Percentiles rank a stretch among this genome's conserved stretches.
phyloP scores from a whole-genome alignment of 2,113 vertebrate species.

The Elephas maximus region DNA sequence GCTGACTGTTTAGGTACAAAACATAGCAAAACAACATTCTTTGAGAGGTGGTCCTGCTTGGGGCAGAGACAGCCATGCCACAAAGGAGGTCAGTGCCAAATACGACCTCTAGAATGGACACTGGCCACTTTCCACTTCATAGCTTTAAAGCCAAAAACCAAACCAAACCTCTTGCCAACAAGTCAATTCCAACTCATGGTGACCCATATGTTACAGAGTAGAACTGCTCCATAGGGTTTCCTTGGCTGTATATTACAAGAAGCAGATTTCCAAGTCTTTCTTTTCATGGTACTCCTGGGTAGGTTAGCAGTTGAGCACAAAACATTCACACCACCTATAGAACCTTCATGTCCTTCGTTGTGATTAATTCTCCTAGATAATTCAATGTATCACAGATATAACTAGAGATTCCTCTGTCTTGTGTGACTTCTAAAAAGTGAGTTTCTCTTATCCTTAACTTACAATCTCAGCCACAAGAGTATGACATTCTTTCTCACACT shows the following conservation, averaged over 20 bases:
- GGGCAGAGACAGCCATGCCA: background rate
- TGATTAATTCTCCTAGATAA: background rate
- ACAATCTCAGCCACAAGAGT: background rate
- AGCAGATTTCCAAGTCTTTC: background rate
- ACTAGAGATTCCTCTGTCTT: background rate
- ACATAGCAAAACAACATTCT: background rate
- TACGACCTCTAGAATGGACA: background rate
- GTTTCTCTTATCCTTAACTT: background rate
- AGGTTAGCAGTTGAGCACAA: background rate
- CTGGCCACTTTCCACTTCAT: background rate
- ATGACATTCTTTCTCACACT: background rate
- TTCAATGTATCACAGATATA: background rate
- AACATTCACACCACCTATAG: background rate
- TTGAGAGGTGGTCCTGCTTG: background rate
- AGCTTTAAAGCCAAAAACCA: background rate
- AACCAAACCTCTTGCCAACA: background rate
- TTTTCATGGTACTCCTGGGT: background rate
- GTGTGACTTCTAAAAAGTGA: background rate
- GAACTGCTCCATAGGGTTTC: background rate
- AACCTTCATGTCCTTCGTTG: background rate
- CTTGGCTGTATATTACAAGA: background rate
- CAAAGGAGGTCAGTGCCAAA: background rate
- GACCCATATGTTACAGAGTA: background rate
- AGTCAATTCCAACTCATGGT: background rate
- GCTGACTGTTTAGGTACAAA: background rate